Conservation (phyloP, 2,888 invertebrate genomes). For the Amblyteles armatorius region DNA sequence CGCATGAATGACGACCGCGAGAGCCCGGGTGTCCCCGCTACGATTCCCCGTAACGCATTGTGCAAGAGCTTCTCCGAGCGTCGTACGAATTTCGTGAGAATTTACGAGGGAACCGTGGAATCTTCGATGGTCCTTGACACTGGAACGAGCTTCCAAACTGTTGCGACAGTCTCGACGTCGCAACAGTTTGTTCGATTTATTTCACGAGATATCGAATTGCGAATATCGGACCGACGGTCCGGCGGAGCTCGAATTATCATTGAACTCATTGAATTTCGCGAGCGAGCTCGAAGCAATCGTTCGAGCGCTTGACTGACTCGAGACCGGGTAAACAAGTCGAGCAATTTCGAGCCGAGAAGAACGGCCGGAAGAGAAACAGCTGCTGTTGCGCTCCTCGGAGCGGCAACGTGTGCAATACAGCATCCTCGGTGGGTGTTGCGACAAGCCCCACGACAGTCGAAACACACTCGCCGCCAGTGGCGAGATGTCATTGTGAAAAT, state of each 20-base stretch:
- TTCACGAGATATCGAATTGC: background rate
- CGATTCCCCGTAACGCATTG: conserved; percentile 46
- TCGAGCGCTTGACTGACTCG: background rate
- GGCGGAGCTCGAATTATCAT: too few relatives aligned
- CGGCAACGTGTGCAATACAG: background rate
- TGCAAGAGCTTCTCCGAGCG: conserved; percentile 2
- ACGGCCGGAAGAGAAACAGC: background rate
- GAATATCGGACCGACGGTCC: too few relatives aligned
- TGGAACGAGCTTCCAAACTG: conserved; percentile 2
- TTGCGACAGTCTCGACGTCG: background rate
- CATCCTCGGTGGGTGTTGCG: background rate
- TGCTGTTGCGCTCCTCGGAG: background rate
- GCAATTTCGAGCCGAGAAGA: background rate
- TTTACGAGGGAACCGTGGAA: conserved; percentile 30
- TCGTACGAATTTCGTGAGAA: conserved; percentile 24
- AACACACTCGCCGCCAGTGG: background rate
- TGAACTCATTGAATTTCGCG: too few relatives aligned
- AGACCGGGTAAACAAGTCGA: background rate
- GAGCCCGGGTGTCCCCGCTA: background rate
- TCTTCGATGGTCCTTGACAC: conserved; percentile 30
- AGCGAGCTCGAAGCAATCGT: background rate
- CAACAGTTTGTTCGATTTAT: background rate
- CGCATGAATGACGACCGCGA: background rate
- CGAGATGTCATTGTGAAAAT: background rate
- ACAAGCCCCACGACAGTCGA: background rate